phyloP scores from a whole-genome alignment of 1,140 invertebrate genomes.

The Sminthurides bifidus region DNA sequence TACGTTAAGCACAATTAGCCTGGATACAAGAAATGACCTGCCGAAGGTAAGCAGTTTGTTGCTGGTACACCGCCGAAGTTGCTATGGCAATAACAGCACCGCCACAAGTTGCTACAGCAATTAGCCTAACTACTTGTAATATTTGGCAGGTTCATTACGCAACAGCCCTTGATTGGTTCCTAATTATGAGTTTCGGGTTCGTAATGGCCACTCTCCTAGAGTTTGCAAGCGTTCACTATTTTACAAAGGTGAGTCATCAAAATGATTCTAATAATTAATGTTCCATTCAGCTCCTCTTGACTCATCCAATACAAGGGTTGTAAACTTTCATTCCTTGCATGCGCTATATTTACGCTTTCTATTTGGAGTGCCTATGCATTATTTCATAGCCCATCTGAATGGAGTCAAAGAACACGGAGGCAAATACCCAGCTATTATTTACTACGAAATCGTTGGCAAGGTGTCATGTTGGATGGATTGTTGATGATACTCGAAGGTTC shows the following conservation, averaged over 20 bases:
- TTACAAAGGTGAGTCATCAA: slow-evolving; percentile 77
- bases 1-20: slow-evolving; percentile 77
- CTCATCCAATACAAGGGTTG: no score
- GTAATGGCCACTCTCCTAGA: slow-evolving; percentile 84
- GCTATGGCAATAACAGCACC: slow-evolving; percentile 41
- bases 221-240: slow-evolving; percentile 89
- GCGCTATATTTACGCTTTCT: no score
- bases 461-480: no score
- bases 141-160: slow-evolving; percentile 48
- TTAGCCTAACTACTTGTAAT: not conserved
- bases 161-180: slow-evolving; percentile 83
- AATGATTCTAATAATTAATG: no score
- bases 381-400: no score
- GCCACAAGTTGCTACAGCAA: not conserved
- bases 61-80: slow-evolving; percentile 74
- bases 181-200: slow-evolving; percentile 85
- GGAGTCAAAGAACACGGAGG: no score
- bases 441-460: no score
- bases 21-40: slow-evolving; percentile 78
- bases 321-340: no score
- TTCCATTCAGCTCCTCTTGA: no score
- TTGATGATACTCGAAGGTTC: no score
- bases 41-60: slow-evolving; percentile 66
- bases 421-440: no score
- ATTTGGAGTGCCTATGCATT: no score